Base-by-base conservation (phyloP, 2,113 vertebrate genomes). In the Mustelus asterias region DNA sequence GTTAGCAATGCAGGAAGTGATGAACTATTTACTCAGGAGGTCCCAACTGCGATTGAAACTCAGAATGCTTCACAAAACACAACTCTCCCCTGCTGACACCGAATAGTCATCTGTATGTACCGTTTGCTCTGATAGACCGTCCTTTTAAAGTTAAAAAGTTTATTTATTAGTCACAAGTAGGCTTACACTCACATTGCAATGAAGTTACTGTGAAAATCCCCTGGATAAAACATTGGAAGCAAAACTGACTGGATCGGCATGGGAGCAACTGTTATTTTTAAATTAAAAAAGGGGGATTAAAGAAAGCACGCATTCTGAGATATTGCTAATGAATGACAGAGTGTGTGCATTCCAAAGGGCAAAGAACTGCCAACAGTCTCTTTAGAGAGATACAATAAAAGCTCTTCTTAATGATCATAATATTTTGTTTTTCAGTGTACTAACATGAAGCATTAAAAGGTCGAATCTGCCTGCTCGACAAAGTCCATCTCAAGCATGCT, bases 401-500 rank as follows among this genome's bases (percentile, higher is more conserved):
- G 26, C 44, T 48, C 44, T 29, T 65, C 33, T 24, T n/a, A 10
- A 14, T 63, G 33, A 20, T 37, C 20, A n/a, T 9, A 20, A 92
- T 16, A 8, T 41, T 37, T 44, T 14, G 1, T 65, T 94, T 24
- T 29, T 94, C 65, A 94, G 41, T 94, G 93, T 24, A 72, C 13
- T 95, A 69, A 72, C 58, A 24, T 65, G 58, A 37, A 94, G 60
- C 67, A 29, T 29, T 72, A 95, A 48, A 70, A 48, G n/a, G 41
- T 70, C 13, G 67, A 44, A 70, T 48, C 24, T 44, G 93, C 96
- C 97, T 97, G 97, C 96, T 97, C 96, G 96, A 96, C 97, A 97
- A 96, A 96, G 96, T 97, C 97, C 97, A 97, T 97, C 97, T 97
- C 96, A 98, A 97, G 97, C 97, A 98, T 98, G 97, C 97, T 97